Conservation (phyloP, 2,797 vertebrate genomes). For the Synaphobranchus kaupii region DNA sequence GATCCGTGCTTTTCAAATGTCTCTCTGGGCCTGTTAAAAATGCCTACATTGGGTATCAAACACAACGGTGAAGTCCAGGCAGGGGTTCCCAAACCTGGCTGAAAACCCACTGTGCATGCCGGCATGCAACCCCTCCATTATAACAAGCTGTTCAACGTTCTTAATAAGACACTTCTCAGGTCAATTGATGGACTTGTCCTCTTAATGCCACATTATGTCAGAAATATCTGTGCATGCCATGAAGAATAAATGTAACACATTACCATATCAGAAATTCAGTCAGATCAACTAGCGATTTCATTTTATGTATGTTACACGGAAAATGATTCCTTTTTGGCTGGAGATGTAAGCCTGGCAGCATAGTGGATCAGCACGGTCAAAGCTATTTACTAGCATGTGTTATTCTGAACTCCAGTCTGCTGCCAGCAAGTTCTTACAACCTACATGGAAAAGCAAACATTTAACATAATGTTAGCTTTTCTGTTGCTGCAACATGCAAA, state of each 20-base stretch:
- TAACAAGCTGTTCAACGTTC: too few species aligned
- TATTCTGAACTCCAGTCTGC: neutral
- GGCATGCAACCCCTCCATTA: neutral
- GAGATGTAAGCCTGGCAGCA: neutral
- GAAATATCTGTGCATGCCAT: constrained; percentile 2
- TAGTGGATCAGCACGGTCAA: constrained; percentile 5
- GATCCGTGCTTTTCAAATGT: neutral
- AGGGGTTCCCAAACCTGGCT: neutral
- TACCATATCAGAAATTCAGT: too few species aligned
- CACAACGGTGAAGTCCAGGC: neutral
- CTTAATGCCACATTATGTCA: too few species aligned
- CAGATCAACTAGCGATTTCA: too few species aligned
- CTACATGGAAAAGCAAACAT: neutral
- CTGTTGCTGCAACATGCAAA: neutral
- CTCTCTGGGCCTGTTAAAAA: neutral
- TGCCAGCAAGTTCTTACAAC: neutral
- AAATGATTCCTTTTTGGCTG: neutral
- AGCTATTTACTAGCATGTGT: neutral
- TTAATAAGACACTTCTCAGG: too few species aligned
- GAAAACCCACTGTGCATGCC: too few species aligned
- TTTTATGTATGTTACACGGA: too few species aligned
- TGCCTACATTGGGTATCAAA: neutral
- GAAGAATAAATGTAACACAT: too few species aligned
- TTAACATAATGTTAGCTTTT: neutral
- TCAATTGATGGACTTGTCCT: too few species aligned